Percentiles rank a stretch among this genome's conserved stretches.
phyloP scores from a whole-genome alignment of 2,113 vertebrate species.

The Grallaria varia region DNA sequence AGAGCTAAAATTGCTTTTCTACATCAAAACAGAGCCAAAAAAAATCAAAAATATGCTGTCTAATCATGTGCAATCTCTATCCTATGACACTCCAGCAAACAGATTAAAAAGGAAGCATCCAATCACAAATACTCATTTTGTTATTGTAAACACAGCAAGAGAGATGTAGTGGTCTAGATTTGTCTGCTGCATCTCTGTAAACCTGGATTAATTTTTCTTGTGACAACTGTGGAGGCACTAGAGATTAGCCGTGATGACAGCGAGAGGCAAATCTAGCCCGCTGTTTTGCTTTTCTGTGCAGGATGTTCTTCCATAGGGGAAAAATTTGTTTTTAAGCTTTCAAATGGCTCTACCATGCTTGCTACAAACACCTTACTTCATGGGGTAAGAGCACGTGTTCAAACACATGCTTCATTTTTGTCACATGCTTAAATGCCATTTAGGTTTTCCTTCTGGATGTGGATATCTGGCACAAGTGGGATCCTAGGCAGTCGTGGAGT shows the following conservation, averaged over 20 bases:
- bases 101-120: background rate
- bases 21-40: background rate
- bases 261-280: background rate
- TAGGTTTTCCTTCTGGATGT: background rate
- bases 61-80: constrained; percentile 23
- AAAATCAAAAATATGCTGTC: background rate
- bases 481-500: background rate
- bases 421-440: background rate
- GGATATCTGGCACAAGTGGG: background rate
- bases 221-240: background rate
- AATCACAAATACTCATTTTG: background rate
- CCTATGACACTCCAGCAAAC: background rate
- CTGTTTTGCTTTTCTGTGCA: background rate
- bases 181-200: background rate
- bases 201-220: constrained; percentile 13
- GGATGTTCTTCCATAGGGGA: background rate
- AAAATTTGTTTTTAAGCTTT: background rate
- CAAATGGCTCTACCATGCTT: background rate
- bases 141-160: background rate
- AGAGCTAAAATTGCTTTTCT: background rate
- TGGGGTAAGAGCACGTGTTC: background rate
- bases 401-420: background rate
- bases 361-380: background rate
- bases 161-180: background rate
- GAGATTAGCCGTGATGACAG: background rate